Percentiles rank a stretch among this genome's conserved stretches.
Conservation (phyloP, 1,140 invertebrate genomes). For the Leucophenga varia region DNA sequence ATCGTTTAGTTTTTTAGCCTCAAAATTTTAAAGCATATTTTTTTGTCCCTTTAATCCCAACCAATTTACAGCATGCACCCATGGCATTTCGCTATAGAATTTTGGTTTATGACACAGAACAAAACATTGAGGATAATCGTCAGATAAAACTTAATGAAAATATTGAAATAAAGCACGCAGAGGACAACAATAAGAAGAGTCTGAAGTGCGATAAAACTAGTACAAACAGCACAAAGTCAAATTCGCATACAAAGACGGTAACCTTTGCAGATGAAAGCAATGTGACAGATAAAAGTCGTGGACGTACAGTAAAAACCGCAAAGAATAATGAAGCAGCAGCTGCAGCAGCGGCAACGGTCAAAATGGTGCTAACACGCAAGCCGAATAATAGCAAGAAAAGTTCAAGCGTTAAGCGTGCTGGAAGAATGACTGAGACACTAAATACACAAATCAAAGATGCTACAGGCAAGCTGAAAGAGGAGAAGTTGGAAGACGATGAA, state of each 20-base stretch:
- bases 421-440: no score
- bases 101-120: conserved; percentile 30
- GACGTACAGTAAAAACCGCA: conserved; percentile 7
- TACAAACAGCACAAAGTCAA: conserved; percentile 11
- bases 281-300: conserved; percentile 13
- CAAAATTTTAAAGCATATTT: no score
- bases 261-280: conserved; percentile 33
- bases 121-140: conserved; percentile 37
- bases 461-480: no score
- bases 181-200: background rate
- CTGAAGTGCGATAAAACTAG: conserved; percentile 4
- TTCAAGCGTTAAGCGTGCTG: no score
- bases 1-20: no score
- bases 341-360: conserved; percentile 9
- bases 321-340: background rate
- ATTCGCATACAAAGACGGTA: conserved; percentile 25
- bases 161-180: conserved; percentile 16
- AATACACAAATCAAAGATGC: no score
- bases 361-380: no score
- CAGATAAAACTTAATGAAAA: conserved; percentile 39
- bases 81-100: conserved; percentile 49
- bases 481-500: background rate
- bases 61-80: conserved; percentile 35
- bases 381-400: no score
- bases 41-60: background rate